Evolutionary conservation across 2,888 invertebrate genomes (phyloP).

Genomic region (Graphium colonna): DNA sequence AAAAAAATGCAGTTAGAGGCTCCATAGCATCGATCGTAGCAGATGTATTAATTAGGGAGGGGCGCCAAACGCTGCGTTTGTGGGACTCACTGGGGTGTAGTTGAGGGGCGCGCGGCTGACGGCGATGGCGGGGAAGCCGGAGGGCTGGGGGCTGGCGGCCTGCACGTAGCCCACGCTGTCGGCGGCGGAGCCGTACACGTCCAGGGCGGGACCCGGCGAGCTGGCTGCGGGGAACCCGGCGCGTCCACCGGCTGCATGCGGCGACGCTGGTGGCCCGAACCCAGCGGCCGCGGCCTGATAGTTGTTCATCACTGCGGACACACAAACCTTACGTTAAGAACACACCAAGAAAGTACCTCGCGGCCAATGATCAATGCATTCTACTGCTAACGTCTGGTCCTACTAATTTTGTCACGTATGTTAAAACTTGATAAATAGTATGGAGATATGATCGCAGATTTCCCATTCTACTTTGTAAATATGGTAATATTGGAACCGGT

Average conservation of each 20-base stretch:
- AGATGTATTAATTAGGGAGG: no score
- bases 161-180: conserved; percentile 97
- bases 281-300: conserved; percentile 92
- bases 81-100: conserved; percentile 92
- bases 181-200: conserved; percentile 94
- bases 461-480: no score
- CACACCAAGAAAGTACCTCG: not conserved
- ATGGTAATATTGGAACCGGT: no score
- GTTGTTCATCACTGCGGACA: conserved; percentile 95
- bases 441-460: no score
- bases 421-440: no score
- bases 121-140: conserved; percentile 95
- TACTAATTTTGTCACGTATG: no score
- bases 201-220: conserved; percentile 94
- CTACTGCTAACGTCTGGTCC: not conserved
- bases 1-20: no score
- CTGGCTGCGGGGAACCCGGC: conserved; percentile 94
- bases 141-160: conserved; percentile 98
- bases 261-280: conserved; percentile 90
- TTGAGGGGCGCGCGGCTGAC: conserved; percentile 96
- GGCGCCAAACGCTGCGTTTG: not conserved
- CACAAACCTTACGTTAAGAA: no score
- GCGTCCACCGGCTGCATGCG: conserved; percentile 86
- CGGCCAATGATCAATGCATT: not conserved
- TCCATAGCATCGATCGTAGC: not conserved